These are phyloP conservation scores for Zygogramma bicolorata DNA, from an alignment of 2,888 invertebrate genomes.

Conservation along the genomic window DNA sequence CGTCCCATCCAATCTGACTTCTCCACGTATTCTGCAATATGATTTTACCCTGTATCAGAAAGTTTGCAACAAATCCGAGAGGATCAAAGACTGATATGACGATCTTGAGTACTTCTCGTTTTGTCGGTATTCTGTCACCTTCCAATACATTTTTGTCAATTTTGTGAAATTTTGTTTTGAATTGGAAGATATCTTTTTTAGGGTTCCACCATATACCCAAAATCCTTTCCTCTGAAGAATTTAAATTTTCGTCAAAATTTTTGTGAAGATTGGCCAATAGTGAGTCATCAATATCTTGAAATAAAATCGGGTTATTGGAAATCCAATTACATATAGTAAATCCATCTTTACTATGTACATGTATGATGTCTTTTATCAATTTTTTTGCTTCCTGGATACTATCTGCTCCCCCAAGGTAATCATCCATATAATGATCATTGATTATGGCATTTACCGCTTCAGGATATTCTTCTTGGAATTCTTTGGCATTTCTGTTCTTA, in stretches of 20 bases:
- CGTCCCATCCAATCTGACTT: slow-evolving; percentile 41
- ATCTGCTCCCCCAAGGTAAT: neutral
- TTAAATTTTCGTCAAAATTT: neutral
- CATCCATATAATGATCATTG: neutral
- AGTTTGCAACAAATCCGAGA: slow-evolving; percentile 6
- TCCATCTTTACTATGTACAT: neutral
- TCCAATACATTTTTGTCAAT: neutral
- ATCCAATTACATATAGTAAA: neutral
- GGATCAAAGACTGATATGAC: neutral
- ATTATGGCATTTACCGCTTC: no score
- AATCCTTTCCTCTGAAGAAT: neutral
- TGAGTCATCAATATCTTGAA: neutral
- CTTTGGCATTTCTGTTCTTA: neutral
- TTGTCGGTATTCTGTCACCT: neutral
- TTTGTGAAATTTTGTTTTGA: neutral
- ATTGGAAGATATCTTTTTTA: neutral
- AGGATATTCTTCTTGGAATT: neutral
- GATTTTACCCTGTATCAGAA: slow-evolving; percentile 47
- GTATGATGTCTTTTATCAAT: no score
- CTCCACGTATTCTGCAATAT: slow-evolving; percentile 54
- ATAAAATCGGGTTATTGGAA: neutral
- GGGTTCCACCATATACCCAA: neutral
- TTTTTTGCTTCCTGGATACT: neutral
- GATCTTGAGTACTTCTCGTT: neutral
- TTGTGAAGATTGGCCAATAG: neutral